Evolutionary conservation across 2,888 invertebrate genomes (phyloP).

Genomic region (Eurytoma adleriae): DNA sequence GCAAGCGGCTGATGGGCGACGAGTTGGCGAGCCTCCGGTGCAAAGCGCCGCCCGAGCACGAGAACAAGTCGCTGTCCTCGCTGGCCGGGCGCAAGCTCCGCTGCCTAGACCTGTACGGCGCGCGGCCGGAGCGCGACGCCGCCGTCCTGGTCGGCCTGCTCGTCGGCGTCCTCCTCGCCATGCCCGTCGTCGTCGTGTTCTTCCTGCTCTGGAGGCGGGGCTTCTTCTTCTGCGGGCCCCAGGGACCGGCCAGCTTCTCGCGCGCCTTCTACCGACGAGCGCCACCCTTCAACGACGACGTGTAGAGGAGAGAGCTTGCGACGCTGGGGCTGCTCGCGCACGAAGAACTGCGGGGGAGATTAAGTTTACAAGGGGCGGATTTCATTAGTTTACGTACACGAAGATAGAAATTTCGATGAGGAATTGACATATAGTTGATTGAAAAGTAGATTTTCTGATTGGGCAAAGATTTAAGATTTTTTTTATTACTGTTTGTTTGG

Average conservation of each 20-base stretch:
- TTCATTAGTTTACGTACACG: conserved; percentile 35
- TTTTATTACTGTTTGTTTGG: too few relatives aligned
- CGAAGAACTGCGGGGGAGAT: neutral
- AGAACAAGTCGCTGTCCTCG: conserved; percentile 79
- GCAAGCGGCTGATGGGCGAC: conserved; percentile 63
- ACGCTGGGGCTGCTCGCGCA: too few relatives aligned
- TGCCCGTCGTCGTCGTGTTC: conserved; percentile 81
- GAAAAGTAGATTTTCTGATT: too few relatives aligned
- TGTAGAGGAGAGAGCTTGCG: neutral
- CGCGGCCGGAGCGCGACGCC: conserved; percentile 83
- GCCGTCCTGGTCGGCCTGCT: conserved; percentile 83
- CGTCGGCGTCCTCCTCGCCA: conserved; percentile 82
- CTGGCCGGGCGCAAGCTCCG: conserved; percentile 80
- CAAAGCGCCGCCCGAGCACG: conserved; percentile 82
- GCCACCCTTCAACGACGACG: conserved; percentile 79
- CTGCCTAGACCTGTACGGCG: conserved; percentile 82
- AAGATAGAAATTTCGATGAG: too few relatives aligned
- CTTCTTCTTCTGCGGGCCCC: conserved; percentile 80
- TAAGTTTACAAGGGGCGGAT: neutral
- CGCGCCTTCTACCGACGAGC: conserved; percentile 86
- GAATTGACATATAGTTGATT: too few relatives aligned
- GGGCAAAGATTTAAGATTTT: too few relatives aligned
- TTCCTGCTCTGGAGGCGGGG: conserved; percentile 82
- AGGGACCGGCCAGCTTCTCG: conserved; percentile 80
- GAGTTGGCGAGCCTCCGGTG: conserved; percentile 77